A percentile compares a stretch with the other conserved stretches of the same genome.
Evolutionary conservation across 2,113 vertebrate species (phyloP).

Genomic region (Notarius lentiginosus): DNA sequence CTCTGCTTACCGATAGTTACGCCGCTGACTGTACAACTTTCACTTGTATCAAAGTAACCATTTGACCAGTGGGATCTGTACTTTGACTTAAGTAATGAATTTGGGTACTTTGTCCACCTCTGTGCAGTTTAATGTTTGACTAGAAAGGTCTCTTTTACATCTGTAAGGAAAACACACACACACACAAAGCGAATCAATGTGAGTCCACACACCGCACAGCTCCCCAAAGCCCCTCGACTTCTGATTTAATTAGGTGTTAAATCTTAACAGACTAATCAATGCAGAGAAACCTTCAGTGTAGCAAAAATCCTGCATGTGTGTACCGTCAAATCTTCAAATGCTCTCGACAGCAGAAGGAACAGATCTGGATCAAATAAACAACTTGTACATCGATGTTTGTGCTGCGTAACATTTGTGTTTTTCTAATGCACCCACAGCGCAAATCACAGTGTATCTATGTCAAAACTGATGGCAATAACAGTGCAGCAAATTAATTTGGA

Average conservation of each 20-base stretch:
- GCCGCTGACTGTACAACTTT: too few relatives aligned
- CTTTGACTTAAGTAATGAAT: too few relatives aligned
- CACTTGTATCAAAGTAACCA: too few relatives aligned
- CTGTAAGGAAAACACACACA: slow-evolving; percentile 26
- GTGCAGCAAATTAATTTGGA: not conserved
- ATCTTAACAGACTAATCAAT: slow-evolving; percentile 38
- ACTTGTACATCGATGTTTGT: not conserved
- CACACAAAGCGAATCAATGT: slow-evolving; percentile 11
- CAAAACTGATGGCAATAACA: not conserved
- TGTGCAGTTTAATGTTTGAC: slow-evolving; percentile 21
- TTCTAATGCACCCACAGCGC: not conserved
- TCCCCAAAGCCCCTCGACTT: slow-evolving; percentile 16
- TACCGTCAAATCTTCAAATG: slow-evolving; percentile 7
- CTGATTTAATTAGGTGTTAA: slow-evolving; percentile 46
- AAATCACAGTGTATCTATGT: not conserved
- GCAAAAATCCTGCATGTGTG: slow-evolving; percentile 25
- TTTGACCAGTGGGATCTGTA: too few relatives aligned
- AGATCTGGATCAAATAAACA: not conserved
- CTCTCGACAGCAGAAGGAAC: not conserved
- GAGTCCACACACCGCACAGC: slow-evolving; percentile 1
- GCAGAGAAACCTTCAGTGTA: slow-evolving; percentile 17
- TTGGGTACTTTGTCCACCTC: too few relatives aligned
- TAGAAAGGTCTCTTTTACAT: slow-evolving; percentile 29
- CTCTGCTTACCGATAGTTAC: too few relatives aligned
- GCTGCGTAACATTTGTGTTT: not conserved